Percentiles rank a stretch among this genome's conserved stretches.
Conservation (phyloP, 2,888 invertebrate species). For the Agonum fuliginosum region DNA sequence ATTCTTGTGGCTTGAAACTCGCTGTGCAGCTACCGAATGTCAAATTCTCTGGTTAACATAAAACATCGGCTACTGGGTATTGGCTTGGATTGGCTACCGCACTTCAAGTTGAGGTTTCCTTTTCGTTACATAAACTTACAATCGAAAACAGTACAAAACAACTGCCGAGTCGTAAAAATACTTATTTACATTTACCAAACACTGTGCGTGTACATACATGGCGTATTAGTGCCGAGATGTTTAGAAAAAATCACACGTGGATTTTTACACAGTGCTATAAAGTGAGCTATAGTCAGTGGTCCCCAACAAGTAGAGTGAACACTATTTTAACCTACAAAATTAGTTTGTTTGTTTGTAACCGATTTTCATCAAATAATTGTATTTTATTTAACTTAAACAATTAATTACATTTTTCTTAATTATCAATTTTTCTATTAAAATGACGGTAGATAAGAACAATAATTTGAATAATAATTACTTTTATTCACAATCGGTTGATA, state of each 20-base stretch:
- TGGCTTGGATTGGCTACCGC: no score
- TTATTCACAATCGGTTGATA: no score
- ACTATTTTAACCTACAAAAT: not conserved
- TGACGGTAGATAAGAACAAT: no score
- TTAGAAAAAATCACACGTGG: constrained; percentile 35
- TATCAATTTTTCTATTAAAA: no score
- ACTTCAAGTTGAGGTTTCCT: constrained; percentile 26
- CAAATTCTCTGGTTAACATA: constrained; percentile 42
- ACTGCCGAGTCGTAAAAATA: constrained; percentile 5
- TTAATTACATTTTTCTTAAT: no score
- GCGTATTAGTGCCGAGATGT: constrained; percentile 17
- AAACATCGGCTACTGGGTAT: constrained; percentile 39
- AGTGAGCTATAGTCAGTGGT: not conserved
- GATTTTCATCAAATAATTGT: no score
- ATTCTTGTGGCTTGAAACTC: constrained; percentile 29
- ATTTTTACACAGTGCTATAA: constrained; percentile 15
- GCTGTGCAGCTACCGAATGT: constrained; percentile 16
- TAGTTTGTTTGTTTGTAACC: no score
- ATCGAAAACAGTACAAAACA: not conserved
- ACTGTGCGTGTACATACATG: constrained; percentile 18
- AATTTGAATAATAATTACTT: no score
- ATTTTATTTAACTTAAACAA: no score
- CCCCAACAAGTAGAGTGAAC: not conserved
- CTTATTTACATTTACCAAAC: constrained; percentile 35
- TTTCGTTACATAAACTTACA: constrained; percentile 33